Percentiles rank a stretch among this genome's conserved stretches.
Conservation (phyloP, 2,888 invertebrate genomes). For the Plebejus melissa region DNA sequence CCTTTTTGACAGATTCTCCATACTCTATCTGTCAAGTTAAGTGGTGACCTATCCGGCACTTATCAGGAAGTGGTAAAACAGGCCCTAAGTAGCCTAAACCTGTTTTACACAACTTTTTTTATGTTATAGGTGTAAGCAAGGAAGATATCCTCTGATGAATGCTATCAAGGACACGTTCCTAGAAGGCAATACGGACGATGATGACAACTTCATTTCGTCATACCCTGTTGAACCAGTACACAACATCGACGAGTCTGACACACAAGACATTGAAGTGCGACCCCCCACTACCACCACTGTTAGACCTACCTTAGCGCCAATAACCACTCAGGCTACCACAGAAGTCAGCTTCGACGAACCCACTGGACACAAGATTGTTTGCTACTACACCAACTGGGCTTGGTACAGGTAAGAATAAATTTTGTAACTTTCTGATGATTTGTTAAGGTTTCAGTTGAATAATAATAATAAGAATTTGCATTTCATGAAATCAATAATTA, state of each 20-base stretch:
- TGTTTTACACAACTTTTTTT: too few relatives aligned
- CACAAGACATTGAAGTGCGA: constrained; percentile 59
- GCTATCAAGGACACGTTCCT: constrained; percentile 86
- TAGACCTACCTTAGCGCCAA: constrained; percentile 49
- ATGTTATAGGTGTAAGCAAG: constrained; percentile 83
- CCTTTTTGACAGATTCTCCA: too few relatives aligned
- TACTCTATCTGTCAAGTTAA: too few relatives aligned
- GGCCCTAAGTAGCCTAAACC: too few relatives aligned
- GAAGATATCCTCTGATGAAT: constrained; percentile 87
- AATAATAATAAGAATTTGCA: too few relatives aligned
- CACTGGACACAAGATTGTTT: constrained; percentile 86
- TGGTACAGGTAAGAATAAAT: constrained; percentile 83
- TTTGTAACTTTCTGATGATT: background rate
- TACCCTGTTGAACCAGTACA: constrained; percentile 52
- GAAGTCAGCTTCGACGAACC: constrained; percentile 46
- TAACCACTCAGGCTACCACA: constrained; percentile 39
- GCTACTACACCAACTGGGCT: constrained; percentile 96
- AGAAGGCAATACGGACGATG: constrained; percentile 52
- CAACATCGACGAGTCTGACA: constrained; percentile 59
- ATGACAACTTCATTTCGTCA: constrained; percentile 40
- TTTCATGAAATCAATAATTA: too few relatives aligned
- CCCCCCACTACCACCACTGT: constrained; percentile 48
- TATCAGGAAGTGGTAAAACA: too few relatives aligned
- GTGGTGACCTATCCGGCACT: too few relatives aligned
- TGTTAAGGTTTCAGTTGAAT: background rate